A percentile compares a stretch with the other conserved stretches of the same genome.
phyloP scores from a whole-genome alignment of 2,797 vertebrate genomes.

The Leuciscus waleckii region DNA sequence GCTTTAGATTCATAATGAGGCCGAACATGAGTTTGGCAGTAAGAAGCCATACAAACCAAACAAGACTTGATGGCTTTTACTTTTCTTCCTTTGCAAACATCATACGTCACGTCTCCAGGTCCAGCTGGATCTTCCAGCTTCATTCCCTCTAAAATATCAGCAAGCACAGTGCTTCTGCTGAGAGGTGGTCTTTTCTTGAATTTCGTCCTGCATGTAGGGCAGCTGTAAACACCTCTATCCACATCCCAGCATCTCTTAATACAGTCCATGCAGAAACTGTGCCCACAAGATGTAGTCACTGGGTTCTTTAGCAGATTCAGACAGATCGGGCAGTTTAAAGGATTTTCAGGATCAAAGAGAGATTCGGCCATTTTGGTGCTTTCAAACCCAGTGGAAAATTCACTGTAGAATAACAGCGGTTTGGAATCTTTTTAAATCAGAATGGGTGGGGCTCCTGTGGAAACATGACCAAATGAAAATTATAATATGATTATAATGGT shows the following conservation, averaged over 20 bases:
- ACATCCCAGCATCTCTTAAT: conserved; percentile 53
- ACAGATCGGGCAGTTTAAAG: conserved; percentile 58
- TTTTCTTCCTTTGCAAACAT: conserved; percentile 84
- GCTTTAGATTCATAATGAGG: conserved; percentile 83
- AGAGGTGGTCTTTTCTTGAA: conserved; percentile 53
- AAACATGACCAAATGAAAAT: neutral
- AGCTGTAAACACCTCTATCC: conserved; percentile 46
- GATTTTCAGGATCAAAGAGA: conserved; percentile 28
- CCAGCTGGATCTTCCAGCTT: neutral
- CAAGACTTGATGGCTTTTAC: conserved; percentile 83
- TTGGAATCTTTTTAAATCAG: neutral
- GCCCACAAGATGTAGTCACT: conserved; percentile 53
- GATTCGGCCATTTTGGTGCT: conserved; percentile 45
- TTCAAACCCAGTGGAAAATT: neutral
- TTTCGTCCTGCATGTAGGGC: conserved; percentile 46
- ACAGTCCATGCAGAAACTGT: conserved; percentile 57
- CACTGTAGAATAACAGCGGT: neutral
- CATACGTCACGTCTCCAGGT: conserved; percentile 70
- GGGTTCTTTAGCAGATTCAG: conserved; percentile 52
- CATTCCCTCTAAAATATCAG: conserved; percentile 48
- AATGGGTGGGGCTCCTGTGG: neutral
- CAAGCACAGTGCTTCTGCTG: conserved; percentile 36
- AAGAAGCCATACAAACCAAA: conserved; percentile 70
- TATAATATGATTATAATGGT: neutral
- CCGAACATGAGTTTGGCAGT: conserved; percentile 63